Percentiles rank a stretch among this genome's conserved stretches.
Conservation (phyloP, 2,113 vertebrate genomes). For the Rhea pennata region DNA sequence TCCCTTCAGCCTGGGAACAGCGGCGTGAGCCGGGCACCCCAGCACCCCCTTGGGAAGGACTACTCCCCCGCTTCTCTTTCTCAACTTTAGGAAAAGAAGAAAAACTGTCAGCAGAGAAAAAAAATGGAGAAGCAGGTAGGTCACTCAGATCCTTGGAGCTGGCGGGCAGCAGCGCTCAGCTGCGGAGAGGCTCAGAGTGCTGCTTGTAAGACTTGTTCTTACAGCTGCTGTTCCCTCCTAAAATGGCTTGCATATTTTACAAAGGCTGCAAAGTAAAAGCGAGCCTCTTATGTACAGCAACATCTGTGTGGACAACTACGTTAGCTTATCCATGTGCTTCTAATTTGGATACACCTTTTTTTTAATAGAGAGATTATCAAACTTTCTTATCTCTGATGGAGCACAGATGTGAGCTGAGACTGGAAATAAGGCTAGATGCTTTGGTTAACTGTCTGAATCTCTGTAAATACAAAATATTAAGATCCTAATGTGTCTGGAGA, state of each 20-base stretch:
- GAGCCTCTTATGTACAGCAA: background rate
- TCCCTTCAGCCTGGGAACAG: slow-evolving; percentile 50
- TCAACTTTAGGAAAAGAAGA: background rate
- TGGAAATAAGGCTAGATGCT: slow-evolving; percentile 1
- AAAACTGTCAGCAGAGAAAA: background rate
- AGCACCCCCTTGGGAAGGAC: background rate
- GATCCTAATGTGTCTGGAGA: background rate
- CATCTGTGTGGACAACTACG: background rate
- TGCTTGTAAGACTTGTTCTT: background rate
- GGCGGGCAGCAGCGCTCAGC: background rate
- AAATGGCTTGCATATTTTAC: background rate
- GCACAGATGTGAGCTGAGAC: background rate
- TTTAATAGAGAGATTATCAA: background rate
- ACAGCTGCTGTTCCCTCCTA: background rate
- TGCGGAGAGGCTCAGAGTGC: background rate
- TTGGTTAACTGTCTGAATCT: background rate
- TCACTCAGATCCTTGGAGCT: background rate
- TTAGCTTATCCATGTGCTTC: background rate
- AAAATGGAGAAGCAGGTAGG: slow-evolving; percentile 79
- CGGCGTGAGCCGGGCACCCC: background rate
- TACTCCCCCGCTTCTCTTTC: background rate
- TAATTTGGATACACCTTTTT: background rate
- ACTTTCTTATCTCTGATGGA: slow-evolving; percentile 54
- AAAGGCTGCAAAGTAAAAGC: background rate
- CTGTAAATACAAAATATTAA: background rate